Percentiles rank a stretch among this genome's conserved stretches.
These are phyloP conservation scores for Choristoneura rosaceana DNA, from an alignment of 2,888 invertebrate species.

Conservation along the genomic window DNA sequence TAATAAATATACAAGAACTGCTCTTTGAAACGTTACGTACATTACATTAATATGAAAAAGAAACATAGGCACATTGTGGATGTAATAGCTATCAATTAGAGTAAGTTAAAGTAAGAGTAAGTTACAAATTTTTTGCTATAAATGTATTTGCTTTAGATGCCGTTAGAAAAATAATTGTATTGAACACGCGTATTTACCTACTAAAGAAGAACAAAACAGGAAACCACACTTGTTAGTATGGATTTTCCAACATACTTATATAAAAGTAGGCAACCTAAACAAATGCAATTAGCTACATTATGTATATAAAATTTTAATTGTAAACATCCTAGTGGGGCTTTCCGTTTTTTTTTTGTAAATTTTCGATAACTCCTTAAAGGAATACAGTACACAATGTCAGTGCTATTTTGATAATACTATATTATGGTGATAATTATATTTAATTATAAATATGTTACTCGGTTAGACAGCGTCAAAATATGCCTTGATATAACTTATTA, in stretches of 20 bases:
- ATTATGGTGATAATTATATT: too few species aligned
- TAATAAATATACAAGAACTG: too few species aligned
- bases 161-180: not conserved
- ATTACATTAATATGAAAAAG: too few species aligned
- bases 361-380: not conserved
- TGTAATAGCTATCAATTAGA: too few species aligned
- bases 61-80: too few species aligned
- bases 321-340: slow-evolving; percentile 3
- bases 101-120: too few species aligned
- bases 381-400: not conserved
- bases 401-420: too few species aligned
- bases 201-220: slow-evolving; percentile 14
- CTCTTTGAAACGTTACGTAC: too few species aligned
- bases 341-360: not conserved
- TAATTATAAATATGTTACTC: too few species aligned
- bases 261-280: not conserved
- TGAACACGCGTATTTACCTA: not conserved
- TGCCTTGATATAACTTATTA: too few species aligned
- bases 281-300: not conserved
- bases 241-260: slow-evolving; percentile 8
- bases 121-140: too few species aligned
- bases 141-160: not conserved
- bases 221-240: slow-evolving; percentile 7
- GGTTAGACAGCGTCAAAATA: too few species aligned
- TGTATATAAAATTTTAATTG: not conserved